Conservation (phyloP, 1,140 invertebrate species). For the Notospermus geniculatus region DNA sequence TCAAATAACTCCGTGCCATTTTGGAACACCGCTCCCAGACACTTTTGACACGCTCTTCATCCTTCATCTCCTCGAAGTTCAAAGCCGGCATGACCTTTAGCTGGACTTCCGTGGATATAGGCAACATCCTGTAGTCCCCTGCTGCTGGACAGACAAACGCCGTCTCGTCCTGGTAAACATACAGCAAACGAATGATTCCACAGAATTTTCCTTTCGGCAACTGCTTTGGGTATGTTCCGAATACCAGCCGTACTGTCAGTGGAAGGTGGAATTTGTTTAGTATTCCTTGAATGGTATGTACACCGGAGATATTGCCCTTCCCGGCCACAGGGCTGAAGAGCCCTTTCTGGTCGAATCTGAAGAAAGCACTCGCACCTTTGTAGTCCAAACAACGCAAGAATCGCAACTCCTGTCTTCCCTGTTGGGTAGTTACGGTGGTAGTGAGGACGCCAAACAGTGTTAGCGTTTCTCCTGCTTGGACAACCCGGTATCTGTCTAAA, state of each 20-base stretch:
- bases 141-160: constrained; percentile 73
- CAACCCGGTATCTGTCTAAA: constrained; percentile 70
- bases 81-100: constrained; percentile 79
- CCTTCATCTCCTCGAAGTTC: constrained; percentile 78
- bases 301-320: constrained; percentile 88
- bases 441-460: constrained; percentile 69
- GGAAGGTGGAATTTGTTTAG: constrained; percentile 80
- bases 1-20: constrained; percentile 77
- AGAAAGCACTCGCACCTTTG: constrained; percentile 77
- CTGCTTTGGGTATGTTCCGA: constrained; percentile 78
- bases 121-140: constrained; percentile 69
- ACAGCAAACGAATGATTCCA: constrained; percentile 77
- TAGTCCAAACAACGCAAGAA: constrained; percentile 83
- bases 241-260: constrained; percentile 83
- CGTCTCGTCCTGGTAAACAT: constrained; percentile 67
- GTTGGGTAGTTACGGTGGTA: constrained; percentile 44
- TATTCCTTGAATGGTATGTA: constrained; percentile 77
- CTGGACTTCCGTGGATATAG: constrained; percentile 79
- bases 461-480: constrained; percentile 77
- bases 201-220: constrained; percentile 54
- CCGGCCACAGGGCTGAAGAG: constrained; percentile 86
- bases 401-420: constrained; percentile 48
- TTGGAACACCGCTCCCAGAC: constrained; percentile 76
- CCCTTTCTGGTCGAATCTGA: constrained; percentile 81
- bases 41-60: constrained; percentile 75